Conservation (phyloP, 2,113 vertebrate species). For the Callorhinus ursinus region DNA sequence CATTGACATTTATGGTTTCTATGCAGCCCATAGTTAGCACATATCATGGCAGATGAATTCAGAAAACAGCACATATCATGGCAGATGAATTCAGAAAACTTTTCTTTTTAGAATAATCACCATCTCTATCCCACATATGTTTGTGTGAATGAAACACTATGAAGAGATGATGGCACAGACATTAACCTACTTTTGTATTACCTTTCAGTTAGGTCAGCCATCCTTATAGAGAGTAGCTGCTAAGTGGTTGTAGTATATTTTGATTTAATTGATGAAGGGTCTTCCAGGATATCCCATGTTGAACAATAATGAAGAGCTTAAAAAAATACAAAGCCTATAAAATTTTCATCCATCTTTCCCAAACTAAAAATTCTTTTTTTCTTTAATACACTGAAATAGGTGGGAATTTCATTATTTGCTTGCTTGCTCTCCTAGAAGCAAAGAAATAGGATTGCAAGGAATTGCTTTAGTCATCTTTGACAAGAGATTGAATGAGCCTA, state of each 20-base stretch:
- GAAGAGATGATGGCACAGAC: background rate
- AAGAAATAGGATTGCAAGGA: background rate
- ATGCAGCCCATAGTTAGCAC: background rate
- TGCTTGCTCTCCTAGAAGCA: slow-evolving; percentile 1
- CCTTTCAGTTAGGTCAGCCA: background rate
- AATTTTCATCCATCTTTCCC: slow-evolving; percentile 40
- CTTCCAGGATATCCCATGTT: background rate
- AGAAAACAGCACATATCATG: background rate
- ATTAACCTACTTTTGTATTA: background rate
- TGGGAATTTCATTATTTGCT: background rate
- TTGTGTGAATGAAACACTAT: background rate
- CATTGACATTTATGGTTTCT: background rate
- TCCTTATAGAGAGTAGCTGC: background rate
- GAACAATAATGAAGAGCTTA: background rate
- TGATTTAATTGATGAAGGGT: background rate
- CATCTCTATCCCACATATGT: background rate
- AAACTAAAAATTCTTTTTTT: background rate
- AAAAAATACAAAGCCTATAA: background rate
- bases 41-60: background rate
- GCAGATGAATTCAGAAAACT: background rate
- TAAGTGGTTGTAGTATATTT: background rate
- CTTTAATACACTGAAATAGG: background rate
- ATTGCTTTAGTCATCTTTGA: background rate
- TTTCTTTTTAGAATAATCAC: background rate
- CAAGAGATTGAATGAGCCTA: background rate